Evolutionary conservation across 2,888 invertebrate genomes (phyloP).

Genomic region (Brachyptera putata): DNA sequence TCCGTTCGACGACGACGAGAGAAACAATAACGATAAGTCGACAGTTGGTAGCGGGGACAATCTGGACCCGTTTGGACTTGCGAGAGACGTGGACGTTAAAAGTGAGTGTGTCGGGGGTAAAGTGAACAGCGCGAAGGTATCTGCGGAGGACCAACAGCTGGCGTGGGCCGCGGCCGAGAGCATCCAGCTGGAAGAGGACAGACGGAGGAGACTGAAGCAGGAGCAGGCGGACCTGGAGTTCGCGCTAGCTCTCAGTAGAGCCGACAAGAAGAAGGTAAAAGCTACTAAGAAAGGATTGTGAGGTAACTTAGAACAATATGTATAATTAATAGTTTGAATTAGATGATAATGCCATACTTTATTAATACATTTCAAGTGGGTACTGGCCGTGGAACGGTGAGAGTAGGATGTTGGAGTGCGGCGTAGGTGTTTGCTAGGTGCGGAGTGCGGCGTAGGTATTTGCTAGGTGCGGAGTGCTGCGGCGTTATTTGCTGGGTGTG

Average conservation of each 20-base stretch:
- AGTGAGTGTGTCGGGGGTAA: constrained; percentile 31
- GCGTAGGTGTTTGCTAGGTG: no score
- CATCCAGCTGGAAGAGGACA: constrained; percentile 56
- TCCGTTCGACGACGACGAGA: constrained; percentile 67
- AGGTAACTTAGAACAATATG: not conserved
- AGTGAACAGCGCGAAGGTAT: constrained; percentile 14
- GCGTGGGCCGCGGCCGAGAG: constrained; percentile 72
- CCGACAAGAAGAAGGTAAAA: constrained; percentile 42
- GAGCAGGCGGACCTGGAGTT: constrained; percentile 71
- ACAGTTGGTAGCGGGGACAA: constrained; percentile 37
- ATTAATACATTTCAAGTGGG: constrained; percentile 9
- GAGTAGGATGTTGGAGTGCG: no score
- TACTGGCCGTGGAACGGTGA: constrained; percentile 8
- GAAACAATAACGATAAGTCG: constrained; percentile 1
- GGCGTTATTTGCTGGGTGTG: no score
- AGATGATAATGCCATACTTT: constrained; percentile 13
- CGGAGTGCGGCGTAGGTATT: no score
- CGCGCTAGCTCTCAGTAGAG: constrained; percentile 64
- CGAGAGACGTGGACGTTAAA: constrained; percentile 32
- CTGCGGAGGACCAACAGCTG: constrained; percentile 62
- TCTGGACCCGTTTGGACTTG: constrained; percentile 43
- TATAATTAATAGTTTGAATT: no score
- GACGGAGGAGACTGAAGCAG: constrained; percentile 53
- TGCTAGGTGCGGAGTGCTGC: no score
- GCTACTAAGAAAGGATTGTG: not conserved